Evolutionary conservation across 2,113 vertebrate genomes (phyloP).

Genomic region (Peromyscus leucopus): DNA sequence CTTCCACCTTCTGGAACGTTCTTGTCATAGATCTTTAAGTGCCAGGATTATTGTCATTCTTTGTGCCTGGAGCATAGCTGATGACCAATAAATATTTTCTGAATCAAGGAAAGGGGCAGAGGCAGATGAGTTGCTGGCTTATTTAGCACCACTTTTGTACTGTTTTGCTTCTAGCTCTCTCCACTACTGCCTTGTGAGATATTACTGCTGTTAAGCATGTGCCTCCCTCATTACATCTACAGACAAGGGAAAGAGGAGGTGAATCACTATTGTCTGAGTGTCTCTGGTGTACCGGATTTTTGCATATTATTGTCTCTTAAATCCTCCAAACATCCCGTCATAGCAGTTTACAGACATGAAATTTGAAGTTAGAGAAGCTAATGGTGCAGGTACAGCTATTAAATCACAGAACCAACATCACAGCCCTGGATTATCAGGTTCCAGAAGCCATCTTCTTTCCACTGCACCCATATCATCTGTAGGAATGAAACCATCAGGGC

Average conservation of each 20-base stretch:
- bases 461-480: not conserved
- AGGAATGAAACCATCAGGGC: not conserved
- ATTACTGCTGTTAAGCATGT: not conserved
- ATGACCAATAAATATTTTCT: slow-evolving; percentile 37
- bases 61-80: slow-evolving; percentile 9
- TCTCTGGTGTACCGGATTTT: slow-evolving; percentile 10
- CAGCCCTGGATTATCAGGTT: not conserved
- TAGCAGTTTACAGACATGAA: slow-evolving; percentile 31
- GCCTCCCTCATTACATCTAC: not conserved
- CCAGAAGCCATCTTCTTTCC: not conserved
- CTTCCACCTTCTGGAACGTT: slow-evolving; percentile 38
- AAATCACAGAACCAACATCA: not conserved
- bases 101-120: slow-evolving; percentile 28
- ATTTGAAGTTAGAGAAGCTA: slow-evolving; percentile 45
- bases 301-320: slow-evolving; percentile 40
- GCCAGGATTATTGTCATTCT: slow-evolving; percentile 23
- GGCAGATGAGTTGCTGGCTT: slow-evolving; percentile 2
- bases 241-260: not conserved
- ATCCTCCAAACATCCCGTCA: slow-evolving; percentile 17
- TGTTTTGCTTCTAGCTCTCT: not conserved
- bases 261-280: slow-evolving; percentile 14
- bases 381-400: not conserved
- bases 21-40: slow-evolving; percentile 24
- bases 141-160: slow-evolving; percentile 28
- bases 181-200: not conserved